Evolutionary conservation across 2,113 vertebrate species (phyloP).

Genomic region (Ciconia stormi): DNA sequence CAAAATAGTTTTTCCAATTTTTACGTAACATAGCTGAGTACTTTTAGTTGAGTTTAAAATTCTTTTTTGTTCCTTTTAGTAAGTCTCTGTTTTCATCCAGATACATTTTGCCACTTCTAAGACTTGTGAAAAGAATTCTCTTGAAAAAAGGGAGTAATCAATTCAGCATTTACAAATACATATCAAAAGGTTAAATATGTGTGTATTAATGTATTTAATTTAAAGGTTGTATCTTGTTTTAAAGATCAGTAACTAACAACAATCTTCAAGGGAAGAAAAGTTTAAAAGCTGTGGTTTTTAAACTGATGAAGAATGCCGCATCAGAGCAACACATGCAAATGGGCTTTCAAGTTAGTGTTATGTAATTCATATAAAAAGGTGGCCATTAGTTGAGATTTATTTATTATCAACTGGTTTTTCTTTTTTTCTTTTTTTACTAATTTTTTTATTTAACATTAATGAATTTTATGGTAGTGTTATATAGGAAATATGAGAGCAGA

Average conservation of each 20-base stretch:
- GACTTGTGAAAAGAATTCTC: not conserved
- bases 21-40: not conserved
- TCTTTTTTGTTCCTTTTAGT: not conserved
- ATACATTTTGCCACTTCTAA: not conserved
- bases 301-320: not conserved
- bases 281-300: not conserved
- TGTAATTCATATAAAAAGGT: not conserved
- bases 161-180: not conserved
- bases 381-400: not conserved
- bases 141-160: not conserved
- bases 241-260: not conserved
- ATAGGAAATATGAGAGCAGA: not conserved
- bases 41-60: not conserved
- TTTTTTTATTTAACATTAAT: not conserved
- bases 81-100: not conserved
- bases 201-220: not conserved
- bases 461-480: not conserved
- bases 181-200: not conserved
- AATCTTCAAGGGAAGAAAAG: not conserved
- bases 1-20: not conserved
- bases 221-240: not conserved
- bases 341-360: not conserved
- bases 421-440: fast-evolving
- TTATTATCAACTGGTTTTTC: not conserved
- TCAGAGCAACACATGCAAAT: not conserved